Conservation (phyloP, 1,140 invertebrate species). For the Melipona quadrifasciata region DNA sequence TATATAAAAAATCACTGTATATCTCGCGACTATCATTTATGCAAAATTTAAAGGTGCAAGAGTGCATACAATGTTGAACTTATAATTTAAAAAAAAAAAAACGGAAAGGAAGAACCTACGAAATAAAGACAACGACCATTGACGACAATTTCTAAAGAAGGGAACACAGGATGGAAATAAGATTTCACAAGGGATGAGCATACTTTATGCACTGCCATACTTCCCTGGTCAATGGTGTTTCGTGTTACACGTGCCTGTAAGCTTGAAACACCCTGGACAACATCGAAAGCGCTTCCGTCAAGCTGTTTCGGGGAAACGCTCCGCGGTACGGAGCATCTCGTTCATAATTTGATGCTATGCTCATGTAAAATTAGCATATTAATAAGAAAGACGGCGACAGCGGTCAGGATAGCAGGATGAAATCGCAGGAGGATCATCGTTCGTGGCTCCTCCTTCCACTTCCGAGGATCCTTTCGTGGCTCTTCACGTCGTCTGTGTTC, state of each 20-base stretch:
- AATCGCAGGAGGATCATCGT: conserved; percentile 71
- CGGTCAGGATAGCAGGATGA: conserved; percentile 81
- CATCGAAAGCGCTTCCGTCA: conserved; percentile 36
- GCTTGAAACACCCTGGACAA: conserved; percentile 60
- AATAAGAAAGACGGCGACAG: conserved; percentile 81
- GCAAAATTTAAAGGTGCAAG: too few species aligned
- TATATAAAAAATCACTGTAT: too few species aligned
- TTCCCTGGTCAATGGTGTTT: conserved; percentile 78
- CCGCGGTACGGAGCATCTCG: background rate
- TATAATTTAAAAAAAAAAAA: too few species aligned
- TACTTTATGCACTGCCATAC: conserved; percentile 59
- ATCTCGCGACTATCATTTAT: too few species aligned
- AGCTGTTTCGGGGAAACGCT: conserved; percentile 3
- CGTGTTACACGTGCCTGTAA: conserved; percentile 79
- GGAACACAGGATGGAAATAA: background rate
- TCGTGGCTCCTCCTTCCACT: conserved; percentile 63
- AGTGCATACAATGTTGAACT: too few species aligned
- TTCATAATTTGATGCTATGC: conserved; percentile 57
- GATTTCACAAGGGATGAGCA: conserved; percentile 48
- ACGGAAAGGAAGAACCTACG: too few species aligned
- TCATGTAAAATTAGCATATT: conserved; percentile 81
- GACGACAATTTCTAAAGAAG: background rate
- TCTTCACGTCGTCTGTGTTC: conserved; percentile 75
- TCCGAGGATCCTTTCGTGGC: conserved; percentile 71
- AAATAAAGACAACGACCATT: background rate